These are phyloP conservation scores for Parus major DNA, from an alignment of 2,113 vertebrate species.

Conservation along the genomic window DNA sequence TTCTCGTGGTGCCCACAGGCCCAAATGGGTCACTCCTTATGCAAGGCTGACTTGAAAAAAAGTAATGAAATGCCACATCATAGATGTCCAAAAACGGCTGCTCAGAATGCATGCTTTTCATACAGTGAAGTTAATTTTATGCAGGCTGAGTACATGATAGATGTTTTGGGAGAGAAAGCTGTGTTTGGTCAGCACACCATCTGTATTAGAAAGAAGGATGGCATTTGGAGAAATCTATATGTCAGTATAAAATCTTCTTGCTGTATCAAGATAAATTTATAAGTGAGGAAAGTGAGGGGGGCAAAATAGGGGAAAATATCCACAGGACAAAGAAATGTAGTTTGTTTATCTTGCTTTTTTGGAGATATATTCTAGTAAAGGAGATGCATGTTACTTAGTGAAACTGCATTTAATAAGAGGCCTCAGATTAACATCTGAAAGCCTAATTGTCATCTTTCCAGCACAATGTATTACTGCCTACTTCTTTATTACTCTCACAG, in stretches of 20 bases:
- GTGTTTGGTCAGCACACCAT: neutral
- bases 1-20: neutral
- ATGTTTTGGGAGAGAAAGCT: neutral
- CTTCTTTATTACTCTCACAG: neutral
- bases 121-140: neutral
- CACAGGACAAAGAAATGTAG: neutral
- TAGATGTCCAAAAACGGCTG: neutral
- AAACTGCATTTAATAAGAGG: neutral
- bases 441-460: neutral
- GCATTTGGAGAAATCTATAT: neutral
- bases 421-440: neutral
- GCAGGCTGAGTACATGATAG: neutral
- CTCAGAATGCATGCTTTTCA: neutral
- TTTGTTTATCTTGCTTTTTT: neutral
- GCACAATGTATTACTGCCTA: neutral
- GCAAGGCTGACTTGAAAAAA: neutral
- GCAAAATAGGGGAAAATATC: neutral
- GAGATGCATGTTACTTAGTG: neutral
- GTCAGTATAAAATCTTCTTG: neutral
- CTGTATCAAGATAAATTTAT: neutral
- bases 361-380: neutral
- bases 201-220: neutral
- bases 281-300: fast-evolving
- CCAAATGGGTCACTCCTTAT: neutral
- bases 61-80: fast-evolving